Conservation (phyloP, 1,140 invertebrate species). For the roundworm (Caenorhabditis elegans) region WBcel235 BX284602.5:8738001-8738500, state of each 20-base stretch:
- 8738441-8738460: not conserved
- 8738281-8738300: no score
- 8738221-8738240: no score
- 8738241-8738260: no score
- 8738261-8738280: no score
- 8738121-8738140: not conserved
- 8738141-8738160: not conserved
- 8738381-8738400: not conserved
- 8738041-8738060: not conserved
- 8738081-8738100: not conserved
- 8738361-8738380: not conserved
- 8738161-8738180: no score
- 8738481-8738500: not conserved
- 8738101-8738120: not conserved
- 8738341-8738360: no score
- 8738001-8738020: not conserved
- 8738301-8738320: no score
- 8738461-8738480: not conserved
- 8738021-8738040: conserved; percentile 17
- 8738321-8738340: no score
- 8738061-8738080: not conserved
- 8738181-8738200: no score
- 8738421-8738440: not conserved
- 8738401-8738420: conserved; percentile 13
- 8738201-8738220: no score